These are phyloP conservation scores for Aromia moschata DNA, from an alignment of 2,888 invertebrate genomes.

Conservation along the genomic window DNA sequence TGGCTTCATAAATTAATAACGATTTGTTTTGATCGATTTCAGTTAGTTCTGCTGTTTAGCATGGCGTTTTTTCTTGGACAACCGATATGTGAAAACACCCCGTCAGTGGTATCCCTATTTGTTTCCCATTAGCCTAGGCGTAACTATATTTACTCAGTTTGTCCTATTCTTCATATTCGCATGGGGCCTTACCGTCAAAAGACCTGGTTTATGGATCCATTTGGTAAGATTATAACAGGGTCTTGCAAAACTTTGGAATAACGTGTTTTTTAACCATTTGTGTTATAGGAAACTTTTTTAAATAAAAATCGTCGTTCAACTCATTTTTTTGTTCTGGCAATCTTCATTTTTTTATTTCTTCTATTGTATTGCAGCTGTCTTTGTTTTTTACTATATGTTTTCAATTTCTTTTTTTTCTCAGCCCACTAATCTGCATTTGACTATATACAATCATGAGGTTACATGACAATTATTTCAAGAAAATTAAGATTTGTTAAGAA, in stretches of 20 bases:
- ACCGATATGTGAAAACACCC: conserved; percentile 26
- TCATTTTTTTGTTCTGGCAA: background rate
- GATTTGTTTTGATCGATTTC: conserved; percentile 22
- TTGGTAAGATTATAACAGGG: conserved; percentile 36
- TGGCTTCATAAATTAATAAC: too few species aligned
- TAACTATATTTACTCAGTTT: conserved; percentile 34
- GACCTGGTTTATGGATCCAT: conserved; percentile 43
- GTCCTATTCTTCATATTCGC: conserved; percentile 39
- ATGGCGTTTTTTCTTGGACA: conserved; percentile 30
- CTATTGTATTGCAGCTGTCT: too few species aligned
- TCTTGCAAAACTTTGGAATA: too few species aligned
- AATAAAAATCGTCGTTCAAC: conserved; percentile 3
- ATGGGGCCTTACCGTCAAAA: conserved; percentile 35
- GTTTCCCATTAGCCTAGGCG: conserved; percentile 29
- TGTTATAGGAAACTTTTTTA: too few species aligned
- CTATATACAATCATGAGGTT: too few species aligned
- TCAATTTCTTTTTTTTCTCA: too few species aligned
- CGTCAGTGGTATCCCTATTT: conserved; percentile 36
- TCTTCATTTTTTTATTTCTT: too few species aligned
- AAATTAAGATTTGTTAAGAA: too few species aligned
- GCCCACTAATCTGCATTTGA: too few species aligned
- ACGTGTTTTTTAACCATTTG: too few species aligned
- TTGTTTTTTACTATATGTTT: too few species aligned
- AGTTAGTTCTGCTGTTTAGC: conserved; percentile 32
- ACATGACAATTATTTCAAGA: too few species aligned